Base-by-base conservation (phyloP, 2,797 vertebrate genomes). In the Heteromormyrus szaboi region DNA sequence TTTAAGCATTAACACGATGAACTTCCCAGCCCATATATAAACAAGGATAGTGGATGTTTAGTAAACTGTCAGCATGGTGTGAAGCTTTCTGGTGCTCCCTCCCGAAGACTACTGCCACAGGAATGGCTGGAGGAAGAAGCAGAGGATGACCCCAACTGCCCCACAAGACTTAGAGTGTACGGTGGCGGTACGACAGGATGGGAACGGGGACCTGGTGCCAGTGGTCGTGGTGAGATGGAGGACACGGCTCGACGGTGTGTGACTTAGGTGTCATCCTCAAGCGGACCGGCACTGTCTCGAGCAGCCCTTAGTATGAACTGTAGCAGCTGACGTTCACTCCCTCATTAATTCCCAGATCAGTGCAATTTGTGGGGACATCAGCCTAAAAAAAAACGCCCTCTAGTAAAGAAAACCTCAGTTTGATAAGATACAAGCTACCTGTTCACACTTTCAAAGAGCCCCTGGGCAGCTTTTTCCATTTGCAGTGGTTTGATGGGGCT, bases 211-310 rank as follows among this genome's bases (percentile, higher is more conserved):
- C 41, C 89, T 93, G 87, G 93, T 93, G 1, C 94, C 95, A 0
- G 93, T 96, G 0, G 91, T 96, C 22, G 0, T 89, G 0, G 93
- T 93, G 1, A 88, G 68, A 17, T 96, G 96, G 96, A 95, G 87
- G 59, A 41, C 95, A 0, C 92, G 41, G 8, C 94, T 95, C 56
- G 96, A 96, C 0, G 96, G 96, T 96, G 85, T 90, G 93, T 90
- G 0, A 9, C n/a, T 19, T 29, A 12, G 22, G 6, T 83, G 33
- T 48, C 29, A 37, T 41, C 19, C 22, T 85, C 83, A 85, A 14
- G 50, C 19, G 7, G 19, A 79, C 17, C 2, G 19, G 2, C 4
- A 7, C 41, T 79, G 72, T 79, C 72, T 6, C 17, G 6, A 17
- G 68, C 68, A 14, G 68, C 0, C 12, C 72, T 79, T 44, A n/a